Conservation (phyloP, 2,888 invertebrate species). For the Chrysolina oricalcia region DNA sequence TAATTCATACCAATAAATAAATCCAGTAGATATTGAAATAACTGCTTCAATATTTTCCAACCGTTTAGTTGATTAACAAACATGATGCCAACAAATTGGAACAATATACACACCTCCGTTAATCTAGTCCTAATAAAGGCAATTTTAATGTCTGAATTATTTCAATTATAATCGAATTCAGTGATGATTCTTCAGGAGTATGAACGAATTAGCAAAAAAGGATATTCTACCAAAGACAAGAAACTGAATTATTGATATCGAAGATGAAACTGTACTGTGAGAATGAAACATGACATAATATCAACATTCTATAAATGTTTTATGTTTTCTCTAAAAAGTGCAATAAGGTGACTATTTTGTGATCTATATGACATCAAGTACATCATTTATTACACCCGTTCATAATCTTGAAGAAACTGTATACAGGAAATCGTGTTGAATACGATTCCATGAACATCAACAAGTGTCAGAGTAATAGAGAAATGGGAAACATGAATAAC, state of each 20-base stretch:
- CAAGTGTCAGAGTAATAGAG: constrained; percentile 21
- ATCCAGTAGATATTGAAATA: background rate
- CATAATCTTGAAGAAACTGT: constrained; percentile 8
- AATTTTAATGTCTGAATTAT: background rate
- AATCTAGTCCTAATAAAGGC: background rate
- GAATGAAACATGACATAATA: no score
- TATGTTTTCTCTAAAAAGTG: no score
- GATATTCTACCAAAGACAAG: no score
- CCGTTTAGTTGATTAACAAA: background rate
- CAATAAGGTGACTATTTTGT: no score
- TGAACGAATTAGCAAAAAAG: background rate
- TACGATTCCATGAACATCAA: constrained; percentile 32
- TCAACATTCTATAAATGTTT: no score
- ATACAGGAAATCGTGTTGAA: background rate
- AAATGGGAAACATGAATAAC: constrained; percentile 38
- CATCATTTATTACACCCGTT: no score
- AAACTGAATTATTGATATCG: no score
- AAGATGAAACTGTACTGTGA: no score
- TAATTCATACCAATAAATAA: background rate
- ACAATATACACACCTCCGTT: background rate
- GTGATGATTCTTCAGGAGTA: background rate
- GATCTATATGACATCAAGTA: no score
- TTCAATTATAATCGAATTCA: background rate
- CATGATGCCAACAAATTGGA: background rate
- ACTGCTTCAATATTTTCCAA: background rate